A percentile compares a stretch with the other conserved stretches of the same genome.
These are phyloP conservation scores for Tyria jacobaeae DNA, from an alignment of 2,888 invertebrate genomes.

Conservation along the genomic window DNA sequence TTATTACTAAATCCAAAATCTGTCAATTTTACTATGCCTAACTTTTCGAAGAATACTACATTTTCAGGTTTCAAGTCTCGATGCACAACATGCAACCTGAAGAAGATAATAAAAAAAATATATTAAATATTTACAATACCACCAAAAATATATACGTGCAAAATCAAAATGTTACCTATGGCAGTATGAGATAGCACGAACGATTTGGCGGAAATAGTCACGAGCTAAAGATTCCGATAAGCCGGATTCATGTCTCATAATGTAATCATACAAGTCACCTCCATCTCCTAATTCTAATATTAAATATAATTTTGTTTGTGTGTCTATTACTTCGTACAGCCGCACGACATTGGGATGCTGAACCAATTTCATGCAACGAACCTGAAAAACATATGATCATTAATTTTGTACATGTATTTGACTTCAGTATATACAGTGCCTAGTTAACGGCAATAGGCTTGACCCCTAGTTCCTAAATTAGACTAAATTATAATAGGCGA, in stretches of 20 bases:
- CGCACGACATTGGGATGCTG: slow-evolving; percentile 99
- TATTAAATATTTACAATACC: slow-evolving; percentile 1
- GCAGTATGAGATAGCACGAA: slow-evolving; percentile 98
- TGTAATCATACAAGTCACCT: slow-evolving; percentile 99
- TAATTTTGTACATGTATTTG: not conserved
- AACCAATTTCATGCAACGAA: slow-evolving; percentile 99
- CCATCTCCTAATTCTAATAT: slow-evolving; percentile 99
- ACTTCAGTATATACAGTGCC: no score
- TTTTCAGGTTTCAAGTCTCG: slow-evolving; percentile 99
- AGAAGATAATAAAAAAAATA: slow-evolving; percentile 41
- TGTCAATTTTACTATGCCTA: slow-evolving; percentile 98
- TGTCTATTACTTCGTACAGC: slow-evolving; percentile 99
- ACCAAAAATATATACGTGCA: not conserved
- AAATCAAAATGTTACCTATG: slow-evolving; percentile 90
- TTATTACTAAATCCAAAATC: slow-evolving; percentile 99
- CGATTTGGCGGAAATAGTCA: slow-evolving; percentile 98
- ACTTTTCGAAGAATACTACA: slow-evolving; percentile 99
- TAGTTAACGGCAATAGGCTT: no score
- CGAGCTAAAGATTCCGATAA: slow-evolving; percentile 93
- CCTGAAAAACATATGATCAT: slow-evolving; percentile 77
- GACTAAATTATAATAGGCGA: no score
- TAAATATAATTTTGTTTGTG: slow-evolving; percentile 98
- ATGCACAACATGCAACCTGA: slow-evolving; percentile 88
- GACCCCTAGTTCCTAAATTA: no score
- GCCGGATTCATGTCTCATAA: slow-evolving; percentile 97